Evolutionary conservation across 2,888 invertebrate genomes (phyloP), one percentile per base, ranked within the genome.

Genomic region (Herminia tarsipennalis): DNA sequence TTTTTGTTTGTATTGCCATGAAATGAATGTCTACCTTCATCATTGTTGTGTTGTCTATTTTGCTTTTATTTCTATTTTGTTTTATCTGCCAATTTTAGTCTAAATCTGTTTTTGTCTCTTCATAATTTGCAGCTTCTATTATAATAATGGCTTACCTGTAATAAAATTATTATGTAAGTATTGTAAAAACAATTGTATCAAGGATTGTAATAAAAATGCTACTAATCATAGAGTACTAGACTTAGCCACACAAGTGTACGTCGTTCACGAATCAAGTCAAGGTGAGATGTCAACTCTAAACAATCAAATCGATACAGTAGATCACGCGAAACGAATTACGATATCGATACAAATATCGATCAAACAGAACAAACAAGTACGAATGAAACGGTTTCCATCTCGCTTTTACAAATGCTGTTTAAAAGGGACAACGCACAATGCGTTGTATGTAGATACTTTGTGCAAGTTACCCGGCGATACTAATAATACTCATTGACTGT

Each of bases 311-410:
- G 53, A 63, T 66, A 52, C 51, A 66, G 51, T 66, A 56, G 58
- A 66, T 61, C 73, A 67, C 61, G 74, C 70, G 56, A 69, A 63
- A 53, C 52, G 48, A 66, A 69, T 66, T 59, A 66, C 54, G 51
- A 46, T 50, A 59, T 58, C 50, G 52, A 55, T 52, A 53, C 33
- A 33, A 38, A 45, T 47, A 40, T 53, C 46, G 53, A 57, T 66
- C 34, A 46, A 42, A 42, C 27, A 17, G 6, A 39, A 16, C 39
- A 21, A 47, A 40, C 21, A 13, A 28, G 17, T 22, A 36, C 32
- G n/a, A 14, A 28, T 17, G 12, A 10, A 29, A 35, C 21, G 39
- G n/a, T 24, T 40, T 12, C 33, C 14, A 18, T 46, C 46, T 18
- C 25, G 24, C 39, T 40, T 16, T 29, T 35, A 17, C 24, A 22